phyloP scores from a whole-genome alignment of 2,888 invertebrate species.

The Yponomeuta cagnagella region DNA sequence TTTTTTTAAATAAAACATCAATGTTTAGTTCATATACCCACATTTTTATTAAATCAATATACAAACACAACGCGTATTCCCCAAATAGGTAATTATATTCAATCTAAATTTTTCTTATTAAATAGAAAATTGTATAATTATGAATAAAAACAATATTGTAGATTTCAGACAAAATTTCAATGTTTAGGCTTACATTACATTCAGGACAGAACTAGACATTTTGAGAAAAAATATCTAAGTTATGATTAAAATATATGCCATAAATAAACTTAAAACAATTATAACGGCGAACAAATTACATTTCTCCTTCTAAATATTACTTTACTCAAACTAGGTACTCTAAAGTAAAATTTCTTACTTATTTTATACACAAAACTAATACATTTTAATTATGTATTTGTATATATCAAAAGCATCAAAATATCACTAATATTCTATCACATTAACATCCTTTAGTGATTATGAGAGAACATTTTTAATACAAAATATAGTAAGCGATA shows the following conservation, averaged over 20 bases:
- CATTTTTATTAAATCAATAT: constrained; percentile 63
- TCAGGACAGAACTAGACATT: constrained; percentile 10
- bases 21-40: constrained; percentile 69
- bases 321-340: neutral
- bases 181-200: constrained; percentile 1
- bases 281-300: neutral
- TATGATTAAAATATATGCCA: neutral
- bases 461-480: constrained; percentile 29
- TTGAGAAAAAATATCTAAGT: neutral
- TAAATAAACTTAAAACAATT: neutral
- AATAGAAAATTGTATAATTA: constrained; percentile 20
- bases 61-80: constrained; percentile 22
- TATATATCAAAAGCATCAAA: constrained; percentile 38
- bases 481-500: constrained; percentile 24
- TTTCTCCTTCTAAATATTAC: neutral
- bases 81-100: constrained; percentile 18
- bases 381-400: constrained; percentile 4
- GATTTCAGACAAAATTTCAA: constrained; percentile 17
- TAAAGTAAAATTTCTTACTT: neutral
- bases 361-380: neutral
- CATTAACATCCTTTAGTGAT: constrained; percentile 32
- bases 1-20: constrained; percentile 29
- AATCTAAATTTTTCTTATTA: constrained; percentile 23
- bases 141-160: constrained; percentile 22
- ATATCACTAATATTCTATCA: constrained; percentile 54